These are phyloP conservation scores for Choloepus hoffmanni DNA, from an alignment of 2,113 vertebrate species.

Conservation along the genomic window DNA sequence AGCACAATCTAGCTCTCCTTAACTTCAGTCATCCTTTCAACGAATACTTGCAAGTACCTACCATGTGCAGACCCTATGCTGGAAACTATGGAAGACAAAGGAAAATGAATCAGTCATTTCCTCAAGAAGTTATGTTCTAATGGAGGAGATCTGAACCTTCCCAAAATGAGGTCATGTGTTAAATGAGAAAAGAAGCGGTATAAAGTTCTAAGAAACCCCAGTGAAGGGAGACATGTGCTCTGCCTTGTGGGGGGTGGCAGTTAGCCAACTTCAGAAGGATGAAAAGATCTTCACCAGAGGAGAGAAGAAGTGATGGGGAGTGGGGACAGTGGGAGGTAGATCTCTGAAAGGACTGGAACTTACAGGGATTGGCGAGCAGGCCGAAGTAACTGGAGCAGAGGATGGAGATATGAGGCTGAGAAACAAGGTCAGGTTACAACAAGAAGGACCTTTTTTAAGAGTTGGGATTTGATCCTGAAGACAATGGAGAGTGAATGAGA, in stretches of 20 bases:
- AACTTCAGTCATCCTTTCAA: not conserved
- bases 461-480: not conserved
- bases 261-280: not conserved
- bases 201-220: not conserved
- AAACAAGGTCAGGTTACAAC: not conserved
- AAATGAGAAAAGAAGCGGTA: not conserved
- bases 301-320: not conserved
- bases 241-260: not conserved
- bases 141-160: not conserved
- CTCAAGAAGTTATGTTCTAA: not conserved
- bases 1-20: not conserved
- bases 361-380: not conserved
- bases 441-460: not conserved
- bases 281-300: not conserved
- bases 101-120: not conserved
- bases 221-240: not conserved
- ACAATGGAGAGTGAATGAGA: not conserved
- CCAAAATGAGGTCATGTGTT: not conserved
- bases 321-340: rapidly evolving
- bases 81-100: not conserved
- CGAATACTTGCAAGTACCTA: not conserved
- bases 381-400: not conserved
- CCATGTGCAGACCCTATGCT: not conserved
- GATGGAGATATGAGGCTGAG: not conserved
- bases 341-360: not conserved